Evolutionary conservation across 2,113 vertebrate species (phyloP).

Genomic region (Sapayoa aenigma): DNA sequence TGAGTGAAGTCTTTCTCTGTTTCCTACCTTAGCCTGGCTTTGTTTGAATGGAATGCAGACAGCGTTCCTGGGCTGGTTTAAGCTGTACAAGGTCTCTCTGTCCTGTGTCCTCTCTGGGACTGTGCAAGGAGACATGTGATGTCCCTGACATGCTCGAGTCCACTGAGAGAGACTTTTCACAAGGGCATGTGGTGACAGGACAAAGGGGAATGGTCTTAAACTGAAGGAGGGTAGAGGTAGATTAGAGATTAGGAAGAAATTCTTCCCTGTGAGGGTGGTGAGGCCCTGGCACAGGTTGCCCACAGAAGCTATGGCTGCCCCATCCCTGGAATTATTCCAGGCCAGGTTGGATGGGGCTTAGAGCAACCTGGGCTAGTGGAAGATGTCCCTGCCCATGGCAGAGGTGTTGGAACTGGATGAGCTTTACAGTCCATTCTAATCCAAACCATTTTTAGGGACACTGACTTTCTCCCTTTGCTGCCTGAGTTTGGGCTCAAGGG

Average conservation of each 20-base stretch:
- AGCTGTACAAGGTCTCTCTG: background rate
- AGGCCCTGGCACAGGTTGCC: too few species aligned
- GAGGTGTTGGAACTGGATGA: background rate
- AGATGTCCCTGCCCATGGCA: background rate
- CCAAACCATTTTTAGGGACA: background rate
- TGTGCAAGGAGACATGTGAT: background rate
- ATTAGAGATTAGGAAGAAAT: background rate
- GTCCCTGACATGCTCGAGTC: background rate
- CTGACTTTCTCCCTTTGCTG: background rate
- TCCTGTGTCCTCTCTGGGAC: background rate
- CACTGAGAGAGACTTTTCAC: background rate
- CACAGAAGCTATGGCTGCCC: too few species aligned
- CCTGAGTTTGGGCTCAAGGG: background rate
- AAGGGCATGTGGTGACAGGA: background rate
- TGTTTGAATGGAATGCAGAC: background rate
- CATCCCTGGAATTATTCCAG: too few species aligned
- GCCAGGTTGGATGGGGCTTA: too few species aligned
- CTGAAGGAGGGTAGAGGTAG: background rate
- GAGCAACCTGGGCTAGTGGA: background rate
- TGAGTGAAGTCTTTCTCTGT: accelerated
- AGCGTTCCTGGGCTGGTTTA: background rate
- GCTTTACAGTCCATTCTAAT: background rate
- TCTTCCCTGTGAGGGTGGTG: too few species aligned
- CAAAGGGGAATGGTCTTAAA: background rate
- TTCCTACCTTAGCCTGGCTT: background rate